Conservation (phyloP, 2,888 invertebrate genomes). For the Aspidapion aeneum region DNA sequence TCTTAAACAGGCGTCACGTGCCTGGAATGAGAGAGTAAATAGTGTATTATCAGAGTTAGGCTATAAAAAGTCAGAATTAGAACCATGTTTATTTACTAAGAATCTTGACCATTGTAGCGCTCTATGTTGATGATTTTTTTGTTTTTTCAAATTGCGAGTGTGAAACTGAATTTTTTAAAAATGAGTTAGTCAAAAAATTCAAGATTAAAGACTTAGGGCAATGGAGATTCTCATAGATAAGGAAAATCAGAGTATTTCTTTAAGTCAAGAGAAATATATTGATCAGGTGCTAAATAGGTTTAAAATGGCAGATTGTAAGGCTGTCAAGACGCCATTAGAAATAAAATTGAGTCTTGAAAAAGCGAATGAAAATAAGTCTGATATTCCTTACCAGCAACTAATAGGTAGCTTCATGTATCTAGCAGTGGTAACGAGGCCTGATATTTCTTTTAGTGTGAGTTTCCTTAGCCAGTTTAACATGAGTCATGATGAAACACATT, state of each 20-base stretch:
- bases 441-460: conserved; percentile 18
- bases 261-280: conserved; percentile 22
- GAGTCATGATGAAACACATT: conserved; percentile 20
- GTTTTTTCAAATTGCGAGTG: conserved; percentile 23
- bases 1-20: too few species aligned
- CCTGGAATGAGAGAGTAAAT: too few species aligned
- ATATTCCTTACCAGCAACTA: not conserved
- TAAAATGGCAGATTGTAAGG: conserved; percentile 7
- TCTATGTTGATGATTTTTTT: conserved; percentile 30
- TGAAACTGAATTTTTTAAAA: conserved; percentile 19
- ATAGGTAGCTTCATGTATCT: conserved; percentile 20
- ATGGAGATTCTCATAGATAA: conserved; percentile 16
- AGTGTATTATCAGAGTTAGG: too few species aligned
- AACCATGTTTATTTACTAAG: conserved; percentile 25
- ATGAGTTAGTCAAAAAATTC: conserved; percentile 23
- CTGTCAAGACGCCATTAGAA: conserved; percentile 6
- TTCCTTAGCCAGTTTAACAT: conserved; percentile 21
- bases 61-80: conserved; percentile 20
- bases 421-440: conserved; percentile 20
- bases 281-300: conserved; percentile 9
- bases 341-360: conserved; percentile 1
- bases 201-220: conserved; percentile 23
- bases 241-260: conserved; percentile 11
- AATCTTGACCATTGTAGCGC: conserved; percentile 22
- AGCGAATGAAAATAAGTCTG: not conserved